phyloP scores from a whole-genome alignment of 2,888 invertebrate species.

The Zaprionus lineosus region DNA sequence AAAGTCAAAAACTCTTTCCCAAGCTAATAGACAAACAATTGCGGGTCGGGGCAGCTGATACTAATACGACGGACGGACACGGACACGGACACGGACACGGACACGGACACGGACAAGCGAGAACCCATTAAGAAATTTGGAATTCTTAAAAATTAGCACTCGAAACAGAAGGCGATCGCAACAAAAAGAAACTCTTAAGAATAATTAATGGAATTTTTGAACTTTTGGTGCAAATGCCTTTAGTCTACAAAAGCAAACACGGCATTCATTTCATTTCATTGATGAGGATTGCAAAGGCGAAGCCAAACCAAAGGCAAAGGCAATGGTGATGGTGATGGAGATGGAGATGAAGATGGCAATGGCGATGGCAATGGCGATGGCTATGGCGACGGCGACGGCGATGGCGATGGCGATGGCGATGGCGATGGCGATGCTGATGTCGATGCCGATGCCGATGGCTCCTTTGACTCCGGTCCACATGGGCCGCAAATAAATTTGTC shows the following conservation, averaged over 20 bases:
- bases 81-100: background rate
- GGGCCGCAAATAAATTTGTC: conserved; percentile 69
- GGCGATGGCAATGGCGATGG: conserved; percentile 6
- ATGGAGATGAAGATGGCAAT: conserved; percentile 2
- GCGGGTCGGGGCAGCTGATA: conserved; percentile 14
- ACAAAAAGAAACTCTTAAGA: conserved; percentile 22
- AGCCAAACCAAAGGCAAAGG: conserved; percentile 1
- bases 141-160: conserved; percentile 66
- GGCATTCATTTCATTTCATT: conserved; percentile 60
- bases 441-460: background rate
- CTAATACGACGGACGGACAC: no score
- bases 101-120: conserved; percentile 13
- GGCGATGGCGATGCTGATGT: no score
- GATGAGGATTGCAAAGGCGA: conserved; percentile 40
- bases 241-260: conserved; percentile 32
- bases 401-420: conserved; percentile 3
- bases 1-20: conserved; percentile 17
- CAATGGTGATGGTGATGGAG: background rate
- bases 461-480: conserved; percentile 34
- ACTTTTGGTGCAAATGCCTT: conserved; percentile 62
- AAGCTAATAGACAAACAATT: conserved; percentile 41
- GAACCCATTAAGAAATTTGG: conserved; percentile 62
- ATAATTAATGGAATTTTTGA: conserved; percentile 74
- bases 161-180: conserved; percentile 5
- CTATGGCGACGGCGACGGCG: no score